phyloP scores from a whole-genome alignment of 2,797 vertebrate species.

The Glyptemys insculpta region DNA sequence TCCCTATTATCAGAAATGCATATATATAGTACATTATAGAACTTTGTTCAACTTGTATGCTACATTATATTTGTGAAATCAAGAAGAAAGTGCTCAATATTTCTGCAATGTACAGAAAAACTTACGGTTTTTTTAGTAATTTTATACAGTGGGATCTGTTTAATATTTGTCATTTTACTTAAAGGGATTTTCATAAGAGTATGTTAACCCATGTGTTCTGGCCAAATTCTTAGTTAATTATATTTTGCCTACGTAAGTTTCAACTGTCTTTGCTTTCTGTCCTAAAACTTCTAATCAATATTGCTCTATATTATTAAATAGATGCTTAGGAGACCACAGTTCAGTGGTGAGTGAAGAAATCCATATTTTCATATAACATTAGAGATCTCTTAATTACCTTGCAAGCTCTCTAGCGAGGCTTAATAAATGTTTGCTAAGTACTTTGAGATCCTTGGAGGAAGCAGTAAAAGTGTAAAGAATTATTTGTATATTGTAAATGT shows the following conservation, averaged over 20 bases:
- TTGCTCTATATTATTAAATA: not conserved
- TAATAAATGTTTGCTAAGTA: not conserved
- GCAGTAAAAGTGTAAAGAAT: not conserved
- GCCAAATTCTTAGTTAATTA: not conserved
- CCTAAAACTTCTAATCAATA: not conserved
- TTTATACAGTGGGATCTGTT: not conserved
- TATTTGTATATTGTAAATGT: not conserved
- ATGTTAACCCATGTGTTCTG: accelerated
- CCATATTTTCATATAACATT: not conserved
- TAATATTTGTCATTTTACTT: not conserved
- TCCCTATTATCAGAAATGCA: not conserved
- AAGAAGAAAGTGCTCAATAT: not conserved
- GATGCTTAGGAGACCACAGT: not conserved
- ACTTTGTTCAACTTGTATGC: not conserved
- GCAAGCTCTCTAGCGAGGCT: not conserved
- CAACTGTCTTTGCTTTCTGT: not conserved
- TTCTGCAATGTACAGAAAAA: not conserved
- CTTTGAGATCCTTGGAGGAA: not conserved
- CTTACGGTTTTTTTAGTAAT: not conserved
- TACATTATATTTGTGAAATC: not conserved
- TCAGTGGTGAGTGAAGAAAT: not conserved
- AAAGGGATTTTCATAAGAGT: not conserved
- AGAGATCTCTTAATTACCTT: not conserved
- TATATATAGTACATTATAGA: not conserved
- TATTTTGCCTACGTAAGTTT: not conserved